Percentiles rank a stretch among this genome's conserved stretches.
phyloP scores from a whole-genome alignment of 1,140 invertebrate genomes.

The Lordiphosa mommai region DNA sequence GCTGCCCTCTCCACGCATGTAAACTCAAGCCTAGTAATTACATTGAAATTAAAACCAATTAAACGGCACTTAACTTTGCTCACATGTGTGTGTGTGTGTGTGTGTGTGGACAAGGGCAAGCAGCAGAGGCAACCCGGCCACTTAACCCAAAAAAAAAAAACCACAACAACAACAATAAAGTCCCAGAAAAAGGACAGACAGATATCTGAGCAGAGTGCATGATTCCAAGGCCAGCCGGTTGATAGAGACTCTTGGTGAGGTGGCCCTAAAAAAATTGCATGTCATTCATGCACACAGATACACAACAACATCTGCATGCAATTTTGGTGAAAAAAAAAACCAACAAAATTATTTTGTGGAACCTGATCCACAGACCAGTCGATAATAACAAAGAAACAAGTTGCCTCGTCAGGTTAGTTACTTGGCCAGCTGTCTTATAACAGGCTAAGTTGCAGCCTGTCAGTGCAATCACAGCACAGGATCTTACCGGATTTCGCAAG shows the following conservation, averaged over 20 bases:
- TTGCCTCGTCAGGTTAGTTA: slow-evolving; percentile 47
- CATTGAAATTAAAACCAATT: slow-evolving; percentile 40
- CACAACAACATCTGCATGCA: slow-evolving; percentile 33
- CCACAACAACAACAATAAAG: background rate
- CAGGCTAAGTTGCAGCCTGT: background rate
- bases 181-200: slow-evolving; percentile 39
- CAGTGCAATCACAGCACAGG: slow-evolving; percentile 20
- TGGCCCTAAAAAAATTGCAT: slow-evolving; percentile 65
- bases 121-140: slow-evolving; percentile 3
- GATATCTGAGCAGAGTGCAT: slow-evolving; percentile 1
- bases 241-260: slow-evolving; percentile 20
- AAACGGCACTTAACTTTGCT: slow-evolving; percentile 37
- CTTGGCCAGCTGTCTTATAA: background rate
- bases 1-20: background rate
- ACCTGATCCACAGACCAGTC: slow-evolving; percentile 43
- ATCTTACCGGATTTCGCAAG: slow-evolving; percentile 49
- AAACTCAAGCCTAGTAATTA: slow-evolving; percentile 11
- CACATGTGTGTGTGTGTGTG: background rate
- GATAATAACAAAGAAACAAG: slow-evolving; percentile 49
- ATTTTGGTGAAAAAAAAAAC: slow-evolving; percentile 43
- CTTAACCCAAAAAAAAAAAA: background rate
- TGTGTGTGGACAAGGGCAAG: slow-evolving; percentile 31
- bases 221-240: slow-evolving; percentile 58
- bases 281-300: slow-evolving; percentile 37
- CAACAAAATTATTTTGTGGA: slow-evolving; percentile 29